Evolutionary conservation across 2,797 vertebrate genomes (phyloP).

Genomic region (Xyrichtys novacula): DNA sequence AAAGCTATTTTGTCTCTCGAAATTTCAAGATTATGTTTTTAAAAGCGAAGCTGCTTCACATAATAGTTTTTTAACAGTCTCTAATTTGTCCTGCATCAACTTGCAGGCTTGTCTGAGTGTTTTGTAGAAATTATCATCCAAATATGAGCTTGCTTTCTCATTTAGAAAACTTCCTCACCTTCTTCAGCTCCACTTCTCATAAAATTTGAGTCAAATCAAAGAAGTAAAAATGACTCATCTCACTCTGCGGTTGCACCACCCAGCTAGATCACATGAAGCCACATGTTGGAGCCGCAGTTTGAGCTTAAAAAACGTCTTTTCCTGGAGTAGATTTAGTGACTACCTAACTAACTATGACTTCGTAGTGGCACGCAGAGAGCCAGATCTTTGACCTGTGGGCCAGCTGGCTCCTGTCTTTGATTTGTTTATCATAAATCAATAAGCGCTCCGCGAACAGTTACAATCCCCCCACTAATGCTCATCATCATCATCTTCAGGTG

Average conservation of each 20-base stretch:
- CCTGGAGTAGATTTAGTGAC: conserved; percentile 25
- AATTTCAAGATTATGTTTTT: not conserved
- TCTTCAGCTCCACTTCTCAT: conserved; percentile 15
- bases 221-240: conserved; percentile 37
- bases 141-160: not conserved
- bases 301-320: not conserved
- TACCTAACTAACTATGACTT: conserved; percentile 5
- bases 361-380: conserved; percentile 15
- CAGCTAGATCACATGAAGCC: not conserved
- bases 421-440: conserved; percentile 58
- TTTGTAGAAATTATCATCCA: not conserved
- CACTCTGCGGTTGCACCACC: conserved; percentile 8
- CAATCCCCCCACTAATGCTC: conserved; percentile 59
- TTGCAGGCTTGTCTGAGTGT: too few relatives aligned
- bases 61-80: not conserved
- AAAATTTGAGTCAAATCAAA: not conserved
- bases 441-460: conserved; percentile 35
- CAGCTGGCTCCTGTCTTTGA: conserved; percentile 30
- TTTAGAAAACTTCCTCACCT: not conserved
- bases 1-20: too few relatives aligned
- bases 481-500: conserved; percentile 68
- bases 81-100: not conserved
- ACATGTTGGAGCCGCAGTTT: conserved; percentile 7
- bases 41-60: not conserved
- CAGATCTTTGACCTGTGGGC: conserved; percentile 36